Evolutionary conservation across 1,140 invertebrate genomes (phyloP), one percentile per base, ranked within the genome.

Genomic region (Lethrus apterus): DNA sequence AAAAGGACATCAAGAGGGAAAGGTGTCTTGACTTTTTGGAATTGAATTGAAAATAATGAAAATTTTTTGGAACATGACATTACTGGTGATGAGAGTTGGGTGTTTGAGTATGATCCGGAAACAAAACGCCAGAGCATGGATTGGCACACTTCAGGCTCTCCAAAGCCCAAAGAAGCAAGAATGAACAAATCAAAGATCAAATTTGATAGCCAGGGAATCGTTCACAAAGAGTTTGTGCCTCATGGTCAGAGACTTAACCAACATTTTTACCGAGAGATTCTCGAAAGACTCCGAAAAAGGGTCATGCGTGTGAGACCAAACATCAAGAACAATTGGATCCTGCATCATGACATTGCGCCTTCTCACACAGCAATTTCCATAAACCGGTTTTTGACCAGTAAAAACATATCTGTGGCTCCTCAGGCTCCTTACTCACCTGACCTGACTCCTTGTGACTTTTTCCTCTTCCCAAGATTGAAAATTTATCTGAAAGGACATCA

Each of bases 141-240:
- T 11, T 35, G 10, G n/a, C n/a, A n/a, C n/a, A n/a, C n/a, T n/a
- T n/a, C n/a, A n/a, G n/a, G n/a, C n/a, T n/a, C n/a, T n/a, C n/a
- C n/a, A n/a, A n/a, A n/a, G n/a, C n/a, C n/a, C n/a, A n/a, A n/a
- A n/a, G n/a, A n/a, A n/a, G n/a, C n/a, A n/a, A n/a, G n/a, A n/a
- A n/a, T n/a, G n/a, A n/a, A n/a, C n/a, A n/a, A n/a, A n/a, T n/a
- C n/a, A n/a, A n/a, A n/a, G n/a, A 11, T 2, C 26, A n/a, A n/a
- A n/a, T 47, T 34, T 19, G 43, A 44, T 33, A 44, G 19, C 30
- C 30, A 35, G 19, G 29, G 17, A 34, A 46, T 63, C 44, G 34
- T 67, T 29, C 46, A 61, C 32, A 46, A 56, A 30, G 48, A 60
- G 19, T 65, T 56, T 47, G 52, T 65, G 7, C 52, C 58, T 10